Evolutionary conservation across 2,888 invertebrate species (phyloP), one percentile per base, ranked within the genome.

Genomic region (Sceliomorpha sp.): DNA sequence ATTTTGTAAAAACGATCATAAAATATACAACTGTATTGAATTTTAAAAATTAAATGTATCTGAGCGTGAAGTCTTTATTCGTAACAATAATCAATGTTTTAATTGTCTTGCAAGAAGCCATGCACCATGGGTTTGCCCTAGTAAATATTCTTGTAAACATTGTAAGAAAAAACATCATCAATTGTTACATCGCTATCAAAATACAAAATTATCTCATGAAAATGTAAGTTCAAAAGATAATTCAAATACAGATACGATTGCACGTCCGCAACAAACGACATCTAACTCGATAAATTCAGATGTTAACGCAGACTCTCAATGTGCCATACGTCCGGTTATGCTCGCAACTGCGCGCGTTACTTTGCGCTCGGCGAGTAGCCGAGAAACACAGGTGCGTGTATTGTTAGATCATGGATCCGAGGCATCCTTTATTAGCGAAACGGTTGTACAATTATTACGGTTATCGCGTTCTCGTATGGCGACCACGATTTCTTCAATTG

Each of bases 361-460:
- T 17, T 12, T 71, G 1, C 13, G 32, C 7, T 14, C 48, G 8
- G 9, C 27, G 0, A 37, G 15, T 5, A 70, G 72, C 6, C 29
- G 50, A n/a, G 27, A 32, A 29, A 10, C 48, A 0, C 14, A 26
- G 7, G 67, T 50, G 6, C 55, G 70, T 14, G 71, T 55, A 1
- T 24, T 73, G 29, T 14, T 76, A 2, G 73, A 75, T 56, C 63
- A 69, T 45, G 72, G 75, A 1, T 72, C 70, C 0, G 63, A 73
- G 31, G 55, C 68, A 1, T 59, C 69, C 1, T 74, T 73, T 47
- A 26, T 76, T 7, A 67, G 73, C 1, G 53, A 66, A 20, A 29
- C 60, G 8, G 13, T 63, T 6, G 71, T 40, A 1, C 66, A 70
- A 34, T n/a, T 13, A 5, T 24, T 75, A 1, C 37, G 44, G 12